Base-by-base conservation (phyloP, 1,140 invertebrate genomes). In the Sarcophaga peregrina region DNA sequence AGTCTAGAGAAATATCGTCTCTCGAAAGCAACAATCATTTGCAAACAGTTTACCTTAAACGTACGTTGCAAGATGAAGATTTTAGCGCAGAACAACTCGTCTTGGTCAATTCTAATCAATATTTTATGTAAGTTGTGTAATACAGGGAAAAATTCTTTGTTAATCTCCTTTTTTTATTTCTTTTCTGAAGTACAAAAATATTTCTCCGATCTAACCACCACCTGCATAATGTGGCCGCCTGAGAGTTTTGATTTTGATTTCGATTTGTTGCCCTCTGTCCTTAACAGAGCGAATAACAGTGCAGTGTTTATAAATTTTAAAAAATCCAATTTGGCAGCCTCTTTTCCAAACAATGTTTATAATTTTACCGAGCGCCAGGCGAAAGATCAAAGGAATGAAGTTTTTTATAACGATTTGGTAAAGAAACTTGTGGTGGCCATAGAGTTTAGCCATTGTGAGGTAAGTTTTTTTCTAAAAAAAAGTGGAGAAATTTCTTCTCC, bases 401-500 rank as follows among this genome's bases (percentile, higher is more conserved):
- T 89, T 11, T 3, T 8, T 72, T 85, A 84, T 37, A 80, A 84
- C 78, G 84, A 87, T 46, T 85, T 87, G 85, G 84, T 84, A 47
- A 54, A 87, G 7, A 75, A 84, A 45, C 75, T 89, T 45, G 85
- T 87, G 1, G 72, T 86, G 9, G 86, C 88, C 62, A 87, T 89
- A 13, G 86, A 88, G 47, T 46, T 84, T 17, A 75, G 85, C 0
- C 85, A 89, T 54, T 89, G 88, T 83, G 86, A 89, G 87, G 88
- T 89, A 48, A 85, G 76, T 17, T 48, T 47, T 47, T 9, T 45
- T 47, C n/a, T n/a, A n/a, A n/a, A 47, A 6, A 75, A 5, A 1
- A n/a, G 2, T 75, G 5, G 8, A 11, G 37, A 45, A 45, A 74
- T 2, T 37, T 37, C 1, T n/a, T 15, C n/a, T 15, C 10, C 8